A percentile compares a stretch with the other conserved stretches of the same genome.
Evolutionary conservation across 2,888 invertebrate genomes (phyloP).

Genomic region (Orthosia gracilis): DNA sequence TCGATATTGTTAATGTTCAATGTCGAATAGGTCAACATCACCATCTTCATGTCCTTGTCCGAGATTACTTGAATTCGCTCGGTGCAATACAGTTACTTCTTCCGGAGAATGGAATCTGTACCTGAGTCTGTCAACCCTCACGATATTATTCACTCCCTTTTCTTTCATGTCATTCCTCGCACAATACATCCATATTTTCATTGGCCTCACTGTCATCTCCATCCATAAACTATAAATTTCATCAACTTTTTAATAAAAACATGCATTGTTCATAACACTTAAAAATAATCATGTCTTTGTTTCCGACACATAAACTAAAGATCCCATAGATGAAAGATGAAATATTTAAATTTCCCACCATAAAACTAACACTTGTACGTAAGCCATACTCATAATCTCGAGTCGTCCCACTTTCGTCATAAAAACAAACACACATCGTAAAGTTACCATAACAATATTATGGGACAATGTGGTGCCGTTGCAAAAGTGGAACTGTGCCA

Average conservation of each 20-base stretch:
- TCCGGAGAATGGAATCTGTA: neutral
- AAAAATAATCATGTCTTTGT: slow-evolving; percentile 9
- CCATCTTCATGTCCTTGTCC: no score
- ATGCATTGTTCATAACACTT: no score
- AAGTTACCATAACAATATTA: slow-evolving; percentile 70
- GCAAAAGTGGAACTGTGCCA: slow-evolving; percentile 69
- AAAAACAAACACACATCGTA: slow-evolving; percentile 78
- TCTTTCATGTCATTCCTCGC: neutral
- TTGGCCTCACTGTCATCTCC: neutral
- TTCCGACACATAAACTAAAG: slow-evolving; percentile 10
- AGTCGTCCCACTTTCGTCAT: slow-evolving; percentile 82
- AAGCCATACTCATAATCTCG: slow-evolving; percentile 74
- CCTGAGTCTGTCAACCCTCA: neutral
- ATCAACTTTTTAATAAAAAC: neutral
- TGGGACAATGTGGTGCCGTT: slow-evolving; percentile 72
- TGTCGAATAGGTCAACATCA: slow-evolving; percentile 2
- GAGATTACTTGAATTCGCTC: neutral
- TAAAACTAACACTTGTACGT: slow-evolving; percentile 74
- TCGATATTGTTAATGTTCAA: slow-evolving; percentile 6
- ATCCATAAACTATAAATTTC: neutral
- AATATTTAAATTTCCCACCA: slow-evolving; percentile 71
- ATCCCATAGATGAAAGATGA: slow-evolving; percentile 38
- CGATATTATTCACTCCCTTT: neutral
- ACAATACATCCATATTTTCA: neutral
- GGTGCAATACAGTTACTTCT: neutral